These are phyloP conservation scores for Deilephila porcellus DNA, from an alignment of 2,888 invertebrate genomes.

Conservation along the genomic window DNA sequence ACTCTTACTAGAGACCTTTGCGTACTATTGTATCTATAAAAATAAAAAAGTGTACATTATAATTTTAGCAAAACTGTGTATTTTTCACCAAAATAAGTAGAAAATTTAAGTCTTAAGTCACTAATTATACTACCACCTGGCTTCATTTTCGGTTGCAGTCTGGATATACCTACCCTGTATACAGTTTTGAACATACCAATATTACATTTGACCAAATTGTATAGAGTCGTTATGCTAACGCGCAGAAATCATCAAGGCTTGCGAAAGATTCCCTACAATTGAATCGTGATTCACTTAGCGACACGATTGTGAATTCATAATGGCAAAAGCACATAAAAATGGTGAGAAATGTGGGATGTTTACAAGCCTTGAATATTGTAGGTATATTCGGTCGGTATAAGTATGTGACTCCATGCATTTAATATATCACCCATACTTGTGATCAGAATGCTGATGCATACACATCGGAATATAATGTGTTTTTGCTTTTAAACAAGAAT, in stretches of 20 bases:
- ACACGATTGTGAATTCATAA: slow-evolving; percentile 16
- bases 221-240: neutral
- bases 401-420: neutral
- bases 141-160: no score
- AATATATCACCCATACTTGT: neutral
- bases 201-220: neutral
- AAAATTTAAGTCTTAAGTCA: no score
- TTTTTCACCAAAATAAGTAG: no score
- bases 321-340: slow-evolving; percentile 18
- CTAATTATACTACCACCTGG: no score
- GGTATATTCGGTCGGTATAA: neutral
- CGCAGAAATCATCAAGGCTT: slow-evolving; percentile 2
- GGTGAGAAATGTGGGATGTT: slow-evolving; percentile 19
- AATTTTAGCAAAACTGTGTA: no score
- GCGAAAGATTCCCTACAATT: slow-evolving; percentile 21
- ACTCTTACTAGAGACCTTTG: no score
- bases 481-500: neutral
- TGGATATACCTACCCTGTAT: no score
- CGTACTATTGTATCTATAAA: no score
- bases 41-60: no score
- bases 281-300: slow-evolving; percentile 22
- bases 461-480: neutral
- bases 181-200: no score
- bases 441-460: slow-evolving; percentile 2
- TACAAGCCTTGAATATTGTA: slow-evolving; percentile 10